Base-by-base conservation (phyloP, 53 echinoderm and acorn worm species). In the Patiria pectinifera region DNA sequence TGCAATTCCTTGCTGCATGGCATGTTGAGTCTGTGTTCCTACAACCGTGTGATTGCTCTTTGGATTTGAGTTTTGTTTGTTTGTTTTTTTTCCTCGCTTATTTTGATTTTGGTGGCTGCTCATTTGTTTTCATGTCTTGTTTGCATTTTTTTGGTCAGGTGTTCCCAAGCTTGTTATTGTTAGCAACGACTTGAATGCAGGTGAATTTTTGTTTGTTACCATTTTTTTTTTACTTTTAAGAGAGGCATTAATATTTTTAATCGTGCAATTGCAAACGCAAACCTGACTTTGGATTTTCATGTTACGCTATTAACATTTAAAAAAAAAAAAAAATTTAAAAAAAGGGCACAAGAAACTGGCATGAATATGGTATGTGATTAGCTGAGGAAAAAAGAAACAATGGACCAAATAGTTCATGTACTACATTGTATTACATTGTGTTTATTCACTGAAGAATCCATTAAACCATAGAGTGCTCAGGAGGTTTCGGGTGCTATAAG, bases 151-250 rank as follows among this genome's bases (percentile, higher is more conserved):
- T 80, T 79, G 43, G 46, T 16, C 66, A 89, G 89, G 89, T 18
- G 69, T 89, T 14, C 89, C 89, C 21, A 66, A 80, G 48, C 11
- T 89, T 89, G 89, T 89, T 66, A 16, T 79, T 76, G 79, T 89
- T 80, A 89, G 89, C 44, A 62, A 79, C 45, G 23, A 89, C 80
- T 48, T 89, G 48, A 89, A 69, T 66, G 46, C 80, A 89, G 89
- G 89, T 89, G 89, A 89, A 43, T 63, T 16, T 35, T 24, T 12
- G 13, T 62, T 35, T 66, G 18, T 26, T 83, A 4, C 0, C 12
- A 15, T 83, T 43, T 66, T 35, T n/a, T 74, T 23, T 74, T n/a
- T 23, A n/a, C 6, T 24, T 74, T 23, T 74, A 5, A 21, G 74
- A 25, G 22, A 74, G 10, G 24, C 24, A 74, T n/a, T 24, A 0